Percentiles rank a stretch among this genome's conserved stretches.
Conservation (phyloP, 2,888 invertebrate genomes). For the Sarcophaga carnaria region DNA sequence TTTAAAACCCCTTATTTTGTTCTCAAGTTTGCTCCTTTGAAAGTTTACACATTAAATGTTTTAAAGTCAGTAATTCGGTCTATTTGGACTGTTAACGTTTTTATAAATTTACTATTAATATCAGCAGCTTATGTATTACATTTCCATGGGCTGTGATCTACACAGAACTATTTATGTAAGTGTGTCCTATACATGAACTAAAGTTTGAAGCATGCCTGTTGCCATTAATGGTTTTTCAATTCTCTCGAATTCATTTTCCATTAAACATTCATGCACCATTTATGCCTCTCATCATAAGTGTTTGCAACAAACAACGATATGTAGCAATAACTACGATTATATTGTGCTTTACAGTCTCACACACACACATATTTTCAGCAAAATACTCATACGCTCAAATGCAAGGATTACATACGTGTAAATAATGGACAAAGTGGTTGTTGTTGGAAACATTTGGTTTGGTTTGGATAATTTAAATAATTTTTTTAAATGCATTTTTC, state of each 20-base stretch:
- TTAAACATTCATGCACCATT: slow-evolving; percentile 11
- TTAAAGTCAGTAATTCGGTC: too few relatives aligned
- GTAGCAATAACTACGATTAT: not conserved
- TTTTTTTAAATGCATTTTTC: slow-evolving; percentile 23
- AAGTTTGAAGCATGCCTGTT: too few relatives aligned
- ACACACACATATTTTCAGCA: not conserved
- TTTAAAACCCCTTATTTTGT: too few relatives aligned
- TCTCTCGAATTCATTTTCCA: not conserved
- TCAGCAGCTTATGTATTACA: too few relatives aligned
- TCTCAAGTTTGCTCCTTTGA: too few relatives aligned
- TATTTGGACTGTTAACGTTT: too few relatives aligned
- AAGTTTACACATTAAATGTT: too few relatives aligned
- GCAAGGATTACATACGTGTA: not conserved
- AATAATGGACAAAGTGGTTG: not conserved
- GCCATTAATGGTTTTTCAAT: not conserved
- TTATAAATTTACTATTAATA: too few relatives aligned
- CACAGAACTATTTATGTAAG: too few relatives aligned
- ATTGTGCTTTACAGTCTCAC: not conserved
- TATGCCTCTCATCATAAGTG: not conserved
- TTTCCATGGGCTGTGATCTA: too few relatives aligned
- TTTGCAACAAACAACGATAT: not conserved
- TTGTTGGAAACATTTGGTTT: slow-evolving; percentile 9
- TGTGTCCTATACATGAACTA: too few relatives aligned
- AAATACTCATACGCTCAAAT: not conserved
- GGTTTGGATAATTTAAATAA: slow-evolving; percentile 11